Percentiles rank a stretch among this genome's conserved stretches.
Evolutionary conservation across 2,113 vertebrate genomes (phyloP).

Genomic region (Corythornis vintsioides): DNA sequence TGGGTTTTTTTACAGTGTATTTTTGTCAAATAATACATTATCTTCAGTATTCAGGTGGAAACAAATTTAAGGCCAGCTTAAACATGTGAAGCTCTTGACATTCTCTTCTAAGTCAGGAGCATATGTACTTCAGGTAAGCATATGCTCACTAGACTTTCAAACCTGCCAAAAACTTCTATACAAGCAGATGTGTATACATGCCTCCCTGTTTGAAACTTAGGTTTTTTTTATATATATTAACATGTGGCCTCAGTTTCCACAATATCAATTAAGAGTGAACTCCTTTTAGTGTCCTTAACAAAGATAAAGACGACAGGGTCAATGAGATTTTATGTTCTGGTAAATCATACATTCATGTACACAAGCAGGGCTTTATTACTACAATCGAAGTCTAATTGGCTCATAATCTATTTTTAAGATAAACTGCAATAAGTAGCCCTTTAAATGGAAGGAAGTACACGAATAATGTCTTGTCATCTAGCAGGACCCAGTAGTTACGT

Average conservation of each 20-base stretch:
- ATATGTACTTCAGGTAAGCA: neutral
- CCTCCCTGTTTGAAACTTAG: neutral
- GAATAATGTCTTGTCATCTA: conserved; percentile 37
- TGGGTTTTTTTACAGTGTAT: neutral
- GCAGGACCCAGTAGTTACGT: conserved; percentile 12
- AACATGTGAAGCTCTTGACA: neutral
- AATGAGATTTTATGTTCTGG: neutral
- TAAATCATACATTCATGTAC: neutral
- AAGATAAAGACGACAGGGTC: neutral
- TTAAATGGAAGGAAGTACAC: neutral
- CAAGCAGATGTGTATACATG: neutral
- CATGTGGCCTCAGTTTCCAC: neutral
- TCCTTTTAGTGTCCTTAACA: neutral
- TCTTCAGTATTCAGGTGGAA: neutral
- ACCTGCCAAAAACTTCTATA: neutral
- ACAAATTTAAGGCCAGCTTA: neutral
- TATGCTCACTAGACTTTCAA: neutral
- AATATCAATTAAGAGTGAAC: neutral
- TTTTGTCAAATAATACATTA: neutral
- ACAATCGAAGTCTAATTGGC: neutral
- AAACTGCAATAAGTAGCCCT: neutral
- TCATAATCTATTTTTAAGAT: conserved; percentile 5
- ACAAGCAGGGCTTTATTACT: neutral
- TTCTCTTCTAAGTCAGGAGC: neutral
- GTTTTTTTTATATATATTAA: neutral